Base-by-base conservation (phyloP, 2,888 invertebrate species). In the Beris morrisii region DNA sequence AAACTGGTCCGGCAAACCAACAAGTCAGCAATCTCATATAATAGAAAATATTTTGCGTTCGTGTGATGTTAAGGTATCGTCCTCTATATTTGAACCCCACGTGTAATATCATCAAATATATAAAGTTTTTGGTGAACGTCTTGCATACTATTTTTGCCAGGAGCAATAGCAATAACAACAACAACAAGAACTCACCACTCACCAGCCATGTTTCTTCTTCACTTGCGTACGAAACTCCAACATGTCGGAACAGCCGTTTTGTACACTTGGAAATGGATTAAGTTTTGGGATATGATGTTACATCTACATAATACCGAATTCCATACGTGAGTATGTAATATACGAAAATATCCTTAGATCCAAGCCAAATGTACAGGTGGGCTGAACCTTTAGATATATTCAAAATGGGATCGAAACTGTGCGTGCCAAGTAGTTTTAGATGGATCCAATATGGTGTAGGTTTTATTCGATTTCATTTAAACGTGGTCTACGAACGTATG, bases 261-360 rank as follows among this genome's bases (percentile, higher is more conserved):
- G 63, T 59, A 65, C 56, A 68, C 66, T 66, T 64, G 64, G 68
- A 68, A 68, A 68, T 68, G 68, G 68, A 68, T 66, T 68, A 68
- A 68, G 68, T 65, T 68, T 61, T 55, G 66, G 64, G 45, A 68
- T 68, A 66, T 68, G 66, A 66, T 64, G 58, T 50, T 38, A 44
- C 64, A 57, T 65, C 61, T 61, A 50, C 61, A 61, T 61, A 61
- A 61, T 61, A 43, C 50, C 38, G 38, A 50, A 50, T 43, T 38
- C 38, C 38, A 61, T 61, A 61, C 52, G 50, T 50, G 11, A n/a
- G 11, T 13, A 48, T 12, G 15, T 48, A 48, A 6, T 48, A 44
- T 44, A 48, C 15, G 15, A 12, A 13, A n/a, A 48, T 48, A 48
- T 48, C 38, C 38, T 38, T 38, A 5, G 38, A 38, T 9, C 38